Evolutionary conservation across 92 coral and sea anemone species (phyloP).

Genomic region (Paragorgia papillata): DNA sequence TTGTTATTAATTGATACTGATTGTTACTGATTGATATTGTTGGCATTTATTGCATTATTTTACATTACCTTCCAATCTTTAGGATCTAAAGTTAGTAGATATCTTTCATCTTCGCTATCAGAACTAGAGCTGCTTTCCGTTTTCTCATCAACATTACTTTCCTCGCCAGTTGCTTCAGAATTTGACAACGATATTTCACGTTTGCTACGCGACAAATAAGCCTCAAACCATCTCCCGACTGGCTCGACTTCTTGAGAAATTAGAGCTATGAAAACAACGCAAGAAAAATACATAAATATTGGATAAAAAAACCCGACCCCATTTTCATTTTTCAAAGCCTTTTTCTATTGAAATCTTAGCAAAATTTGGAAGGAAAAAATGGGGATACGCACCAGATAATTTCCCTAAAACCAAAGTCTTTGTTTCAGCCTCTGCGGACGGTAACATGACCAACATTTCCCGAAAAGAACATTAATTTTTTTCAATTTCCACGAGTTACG

Average conservation of each 20-base stretch:
- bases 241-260: slow-evolving; percentile 75
- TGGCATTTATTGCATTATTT: too few species aligned
- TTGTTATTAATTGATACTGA: too few species aligned
- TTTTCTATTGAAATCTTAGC: too few species aligned
- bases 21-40: too few species aligned
- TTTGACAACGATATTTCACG: slow-evolving; percentile 74
- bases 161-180: slow-evolving; percentile 62
- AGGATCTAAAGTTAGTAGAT: slow-evolving; percentile 86
- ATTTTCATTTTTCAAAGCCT: neutral
- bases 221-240: slow-evolving; percentile 97
- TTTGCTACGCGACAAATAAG: slow-evolving; percentile 76
- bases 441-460: slow-evolving; percentile 62
- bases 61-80: slow-evolving; percentile 81
- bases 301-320: too few species aligned
- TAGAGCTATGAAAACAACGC: slow-evolving; percentile 84
- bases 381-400: slow-evolving; percentile 62
- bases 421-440: slow-evolving; percentile 62
- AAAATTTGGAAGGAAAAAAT: neutral
- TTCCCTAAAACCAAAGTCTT: slow-evolving; percentile 62
- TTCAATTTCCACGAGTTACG: neutral
- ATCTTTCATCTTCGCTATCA: slow-evolving; percentile 94
- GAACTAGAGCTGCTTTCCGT: slow-evolving; percentile 82
- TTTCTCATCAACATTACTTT: slow-evolving; percentile 34
- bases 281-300: too few species aligned
- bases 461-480: neutral